Conservation (phyloP, 1,140 invertebrate genomes). For the Drosophila seguyi region DNA sequence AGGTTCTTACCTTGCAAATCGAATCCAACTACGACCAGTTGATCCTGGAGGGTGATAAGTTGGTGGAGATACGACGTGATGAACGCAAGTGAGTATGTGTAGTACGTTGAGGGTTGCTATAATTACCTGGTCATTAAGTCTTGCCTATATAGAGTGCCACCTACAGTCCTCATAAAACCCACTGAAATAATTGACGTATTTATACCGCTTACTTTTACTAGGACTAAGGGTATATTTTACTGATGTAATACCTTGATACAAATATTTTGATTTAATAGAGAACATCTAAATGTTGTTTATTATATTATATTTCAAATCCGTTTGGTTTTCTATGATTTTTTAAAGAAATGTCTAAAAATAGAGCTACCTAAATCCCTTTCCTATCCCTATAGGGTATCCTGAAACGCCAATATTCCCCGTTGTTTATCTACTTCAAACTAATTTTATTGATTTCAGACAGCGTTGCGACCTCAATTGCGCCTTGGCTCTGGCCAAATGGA, state of each 20-base stretch:
- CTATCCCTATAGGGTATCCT: constrained; percentile 1
- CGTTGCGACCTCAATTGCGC: constrained; percentile 80
- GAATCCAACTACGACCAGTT: constrained; percentile 83
- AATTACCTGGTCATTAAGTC: constrained; percentile 14
- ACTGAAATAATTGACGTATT: constrained; percentile 10
- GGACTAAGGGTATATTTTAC: too few relatives aligned
- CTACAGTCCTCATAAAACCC: background rate
- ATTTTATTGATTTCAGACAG: constrained; percentile 61
- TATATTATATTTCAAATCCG: background rate
- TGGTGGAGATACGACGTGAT: constrained; percentile 73
- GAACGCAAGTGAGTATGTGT: constrained; percentile 65
- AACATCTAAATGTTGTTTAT: background rate
- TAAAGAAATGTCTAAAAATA: background rate
- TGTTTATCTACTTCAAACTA: background rate
- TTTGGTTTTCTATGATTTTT: background rate
- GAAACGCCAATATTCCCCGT: background rate
- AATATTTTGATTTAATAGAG: background rate
- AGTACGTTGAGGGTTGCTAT: background rate
- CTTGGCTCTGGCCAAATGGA: constrained; percentile 71
- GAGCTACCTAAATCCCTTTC: background rate
- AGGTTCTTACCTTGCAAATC: constrained; percentile 80
- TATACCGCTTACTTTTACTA: background rate
- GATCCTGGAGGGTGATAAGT: constrained; percentile 78
- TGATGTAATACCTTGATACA: too few relatives aligned
- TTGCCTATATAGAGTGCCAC: background rate